phyloP scores from a whole-genome alignment of 1,140 invertebrate species.

The Ephestia elutella region DNA sequence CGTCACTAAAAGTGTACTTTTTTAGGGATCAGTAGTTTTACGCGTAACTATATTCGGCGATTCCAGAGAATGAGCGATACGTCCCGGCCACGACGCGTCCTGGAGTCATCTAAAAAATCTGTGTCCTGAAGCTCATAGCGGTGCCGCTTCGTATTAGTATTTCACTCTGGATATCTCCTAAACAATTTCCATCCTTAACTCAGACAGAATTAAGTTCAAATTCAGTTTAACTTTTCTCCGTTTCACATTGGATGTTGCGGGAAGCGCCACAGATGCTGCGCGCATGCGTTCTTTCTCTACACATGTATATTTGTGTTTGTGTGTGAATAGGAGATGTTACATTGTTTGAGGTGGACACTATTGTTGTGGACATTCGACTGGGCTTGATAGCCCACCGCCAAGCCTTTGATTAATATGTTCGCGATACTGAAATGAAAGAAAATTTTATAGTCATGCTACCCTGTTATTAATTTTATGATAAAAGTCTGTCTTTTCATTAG shows the following conservation, averaged over 20 bases:
- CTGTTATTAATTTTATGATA: not conserved
- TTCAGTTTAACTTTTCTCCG: not conserved
- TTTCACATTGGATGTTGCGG: constrained; percentile 35
- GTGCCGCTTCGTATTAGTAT: constrained; percentile 50
- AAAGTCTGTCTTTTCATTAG: not conserved
- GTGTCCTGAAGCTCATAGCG: constrained; percentile 67
- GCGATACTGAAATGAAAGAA: constrained; percentile 1
- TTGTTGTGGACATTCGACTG: constrained; percentile 44
- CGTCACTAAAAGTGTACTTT: constrained; percentile 24
- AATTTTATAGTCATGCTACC: not conserved
- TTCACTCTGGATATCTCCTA: constrained; percentile 20
- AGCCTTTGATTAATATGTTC: not conserved
- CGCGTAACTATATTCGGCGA: constrained; percentile 30
- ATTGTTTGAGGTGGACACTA: constrained; percentile 56
- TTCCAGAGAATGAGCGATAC: constrained; percentile 27
- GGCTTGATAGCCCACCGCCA: constrained; percentile 23
- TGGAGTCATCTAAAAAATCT: constrained; percentile 65
- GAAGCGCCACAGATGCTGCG: constrained; percentile 64
- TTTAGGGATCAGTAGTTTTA: not conserved
- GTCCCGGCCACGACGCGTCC: constrained; percentile 48
- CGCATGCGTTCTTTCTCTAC: constrained; percentile 58
- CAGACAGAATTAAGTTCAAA: not conserved
- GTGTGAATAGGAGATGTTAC: constrained; percentile 43
- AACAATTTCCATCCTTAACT: constrained; percentile 23
- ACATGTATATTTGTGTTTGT: constrained; percentile 30